A percentile compares a stretch with the other conserved stretches of the same genome.
These are phyloP conservation scores for Tachysurus vachellii DNA, from an alignment of 2,113 vertebrate genomes.

Conservation along the genomic window DNA sequence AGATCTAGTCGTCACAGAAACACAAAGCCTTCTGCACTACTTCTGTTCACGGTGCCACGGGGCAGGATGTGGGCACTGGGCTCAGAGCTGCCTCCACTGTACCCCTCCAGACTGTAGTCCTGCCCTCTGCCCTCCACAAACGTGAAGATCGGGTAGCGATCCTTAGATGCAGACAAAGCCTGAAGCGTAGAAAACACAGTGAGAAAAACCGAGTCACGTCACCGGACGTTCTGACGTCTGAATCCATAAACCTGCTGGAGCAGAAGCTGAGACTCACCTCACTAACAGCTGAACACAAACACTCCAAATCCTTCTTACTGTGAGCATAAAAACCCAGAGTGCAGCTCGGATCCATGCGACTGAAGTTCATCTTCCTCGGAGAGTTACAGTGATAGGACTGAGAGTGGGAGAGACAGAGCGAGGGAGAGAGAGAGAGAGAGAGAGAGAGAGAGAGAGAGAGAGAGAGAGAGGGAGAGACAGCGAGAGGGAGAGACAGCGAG, in stretches of 20 bases:
- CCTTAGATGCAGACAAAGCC: slow-evolving; percentile 79
- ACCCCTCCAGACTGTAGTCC: slow-evolving; percentile 79
- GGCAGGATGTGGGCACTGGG: slow-evolving; percentile 65
- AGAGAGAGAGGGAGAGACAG: neutral
- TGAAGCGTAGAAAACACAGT: slow-evolving; percentile 47
- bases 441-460: neutral
- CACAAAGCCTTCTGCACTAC: slow-evolving; percentile 84
- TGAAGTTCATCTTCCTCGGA: slow-evolving; percentile 88
- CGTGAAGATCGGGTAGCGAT: slow-evolving; percentile 89
- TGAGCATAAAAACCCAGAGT: slow-evolving; percentile 88
- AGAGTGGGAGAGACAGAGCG: neutral
- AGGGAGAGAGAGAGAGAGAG: neutral
- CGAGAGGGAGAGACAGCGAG: neutral
- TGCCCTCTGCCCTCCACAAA: slow-evolving; percentile 83
- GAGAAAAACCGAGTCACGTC: neutral
- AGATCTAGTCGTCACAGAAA: slow-evolving; percentile 72
- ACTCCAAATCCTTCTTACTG: slow-evolving; percentile 81
- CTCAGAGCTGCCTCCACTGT: slow-evolving; percentile 65
- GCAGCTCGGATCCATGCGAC: slow-evolving; percentile 91
- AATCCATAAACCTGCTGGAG: neutral
- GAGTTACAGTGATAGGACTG: slow-evolving; percentile 89
- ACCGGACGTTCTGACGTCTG: neutral
- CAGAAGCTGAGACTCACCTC: slow-evolving; percentile 67
- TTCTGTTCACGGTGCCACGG: slow-evolving; percentile 61
- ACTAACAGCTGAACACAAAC: slow-evolving; percentile 77